Evolutionary conservation across 2,113 vertebrate species (phyloP), one percentile per base, ranked within the genome.

Genomic region (Cisticola juncidis): DNA sequence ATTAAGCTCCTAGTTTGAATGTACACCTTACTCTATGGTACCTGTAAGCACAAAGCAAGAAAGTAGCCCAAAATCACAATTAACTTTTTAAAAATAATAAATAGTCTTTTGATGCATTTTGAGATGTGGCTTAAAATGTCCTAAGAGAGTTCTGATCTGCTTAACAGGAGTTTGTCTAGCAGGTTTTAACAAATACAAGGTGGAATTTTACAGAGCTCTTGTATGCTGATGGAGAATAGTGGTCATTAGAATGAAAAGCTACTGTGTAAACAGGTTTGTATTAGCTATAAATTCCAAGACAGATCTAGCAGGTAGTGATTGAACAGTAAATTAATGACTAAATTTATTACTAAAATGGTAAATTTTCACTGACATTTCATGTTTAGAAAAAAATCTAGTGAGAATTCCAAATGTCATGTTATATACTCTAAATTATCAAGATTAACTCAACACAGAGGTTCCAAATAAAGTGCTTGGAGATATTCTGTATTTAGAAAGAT

Each of bases 261-360:
- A 81, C 53, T 50, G 3, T 85, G n/a, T 95, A 91, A 73, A 31
- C 33, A 70, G 58, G 20, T 86, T 82, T 58, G 44, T 96, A 81
- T 80, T 94, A 92, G 48, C 61, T 96, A 6, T 91, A 66, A 73
- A 22, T 93, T 97, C 65, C n/a, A 95, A 70, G 81, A 80, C 13
- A 84, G 68, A 86, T 82, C 61, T 61, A 77, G 57, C 36, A 95
- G 71, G 36, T 94, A 90, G 45, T 64, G 69, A 86, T 58, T 79
- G 58, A 94, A 87, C 25, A 35, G 44, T 83, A 97, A 93, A 94
- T 82, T 14, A n/a, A 69, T 92, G 93, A 38, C 38, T 38, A 38
- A 38, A 38, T 38, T 38, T 97, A 66, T 77, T 93, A 48, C 26
- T 85, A 61, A 82, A 81, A 68, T 57, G 22, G 89, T 72, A 68